Evolutionary conservation across 2,888 invertebrate genomes (phyloP).

Genomic region (Oligia fasciuncula): DNA sequence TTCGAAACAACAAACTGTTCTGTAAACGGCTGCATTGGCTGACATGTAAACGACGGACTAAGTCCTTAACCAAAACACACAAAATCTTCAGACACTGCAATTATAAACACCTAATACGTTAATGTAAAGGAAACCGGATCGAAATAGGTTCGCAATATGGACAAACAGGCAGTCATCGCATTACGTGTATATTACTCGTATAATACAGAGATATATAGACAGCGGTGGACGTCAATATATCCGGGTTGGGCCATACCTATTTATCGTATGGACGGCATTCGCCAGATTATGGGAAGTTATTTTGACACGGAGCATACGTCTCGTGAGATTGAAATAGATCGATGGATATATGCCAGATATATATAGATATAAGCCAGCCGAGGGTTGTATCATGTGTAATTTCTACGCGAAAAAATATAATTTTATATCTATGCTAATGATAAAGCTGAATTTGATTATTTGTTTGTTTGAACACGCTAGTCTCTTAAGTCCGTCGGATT

Average conservation of each 20-base stretch:
- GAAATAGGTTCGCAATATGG: slow-evolving; percentile 26
- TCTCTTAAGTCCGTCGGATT: too few species aligned
- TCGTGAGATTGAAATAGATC: slow-evolving; percentile 43
- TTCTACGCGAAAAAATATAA: not conserved
- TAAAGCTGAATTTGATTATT: too few species aligned
- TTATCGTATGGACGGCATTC: slow-evolving; percentile 52
- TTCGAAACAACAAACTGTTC: not conserved
- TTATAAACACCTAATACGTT: slow-evolving; percentile 1
- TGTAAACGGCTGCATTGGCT: too few species aligned
- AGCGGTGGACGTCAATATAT: slow-evolving; percentile 59
- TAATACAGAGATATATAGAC: slow-evolving; percentile 25
- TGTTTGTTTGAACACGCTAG: too few species aligned
- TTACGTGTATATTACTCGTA: slow-evolving; percentile 14
- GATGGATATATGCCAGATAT: too few species aligned
- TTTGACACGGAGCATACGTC: slow-evolving; percentile 50
- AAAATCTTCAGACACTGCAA: not conserved
- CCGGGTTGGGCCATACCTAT: slow-evolving; percentile 57
- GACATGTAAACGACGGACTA: not conserved
- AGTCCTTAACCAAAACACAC: too few species aligned
- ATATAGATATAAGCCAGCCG: not conserved
- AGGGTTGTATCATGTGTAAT: not conserved
- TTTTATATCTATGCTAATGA: too few species aligned
- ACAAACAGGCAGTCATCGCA: slow-evolving; percentile 42
- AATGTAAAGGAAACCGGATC: slow-evolving; percentile 6
- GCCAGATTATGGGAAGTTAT: slow-evolving; percentile 59